These are phyloP conservation scores for Lepidocyrtinus sp. DNA, from an alignment of 2,888 invertebrate species.

Conservation along the genomic window DNA sequence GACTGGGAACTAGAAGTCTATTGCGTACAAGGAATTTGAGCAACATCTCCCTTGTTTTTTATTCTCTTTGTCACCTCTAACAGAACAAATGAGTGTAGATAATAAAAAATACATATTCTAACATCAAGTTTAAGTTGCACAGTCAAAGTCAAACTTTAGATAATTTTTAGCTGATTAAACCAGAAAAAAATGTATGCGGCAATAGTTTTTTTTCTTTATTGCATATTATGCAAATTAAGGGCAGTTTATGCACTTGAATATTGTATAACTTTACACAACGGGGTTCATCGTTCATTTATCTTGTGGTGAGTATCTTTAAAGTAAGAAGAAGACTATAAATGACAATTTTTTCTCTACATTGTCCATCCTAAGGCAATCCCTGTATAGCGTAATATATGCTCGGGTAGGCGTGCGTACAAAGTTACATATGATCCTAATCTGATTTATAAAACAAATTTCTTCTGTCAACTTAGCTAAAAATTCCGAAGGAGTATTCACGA, in stretches of 20 bases:
- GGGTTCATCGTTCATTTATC: constrained; percentile 42
- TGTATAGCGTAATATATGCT: background rate
- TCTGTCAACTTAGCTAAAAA: background rate
- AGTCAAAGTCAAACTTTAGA: background rate
- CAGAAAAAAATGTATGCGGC: constrained; percentile 31
- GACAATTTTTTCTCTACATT: no score
- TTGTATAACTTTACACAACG: no score
- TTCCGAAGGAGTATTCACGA: no score
- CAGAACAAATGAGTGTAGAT: background rate
- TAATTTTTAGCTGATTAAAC: constrained; percentile 34
- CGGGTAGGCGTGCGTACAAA: background rate
- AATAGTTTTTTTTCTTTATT: constrained; percentile 25
- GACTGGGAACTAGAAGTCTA: background rate
- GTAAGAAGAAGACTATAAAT: background rate
- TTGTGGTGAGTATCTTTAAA: background rate
- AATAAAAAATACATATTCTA: background rate
- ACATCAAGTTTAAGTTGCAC: background rate
- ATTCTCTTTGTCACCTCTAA: background rate
- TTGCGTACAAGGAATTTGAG: background rate
- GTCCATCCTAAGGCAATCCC: background rate
- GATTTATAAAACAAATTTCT: background rate
- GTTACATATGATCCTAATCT: background rate
- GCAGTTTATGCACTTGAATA: constrained; percentile 49
- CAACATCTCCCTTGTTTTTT: background rate
- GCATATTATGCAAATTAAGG: constrained; percentile 46